Base-by-base conservation (phyloP, 1,140 invertebrate species). In the Teleopsis dalmanni region DNA sequence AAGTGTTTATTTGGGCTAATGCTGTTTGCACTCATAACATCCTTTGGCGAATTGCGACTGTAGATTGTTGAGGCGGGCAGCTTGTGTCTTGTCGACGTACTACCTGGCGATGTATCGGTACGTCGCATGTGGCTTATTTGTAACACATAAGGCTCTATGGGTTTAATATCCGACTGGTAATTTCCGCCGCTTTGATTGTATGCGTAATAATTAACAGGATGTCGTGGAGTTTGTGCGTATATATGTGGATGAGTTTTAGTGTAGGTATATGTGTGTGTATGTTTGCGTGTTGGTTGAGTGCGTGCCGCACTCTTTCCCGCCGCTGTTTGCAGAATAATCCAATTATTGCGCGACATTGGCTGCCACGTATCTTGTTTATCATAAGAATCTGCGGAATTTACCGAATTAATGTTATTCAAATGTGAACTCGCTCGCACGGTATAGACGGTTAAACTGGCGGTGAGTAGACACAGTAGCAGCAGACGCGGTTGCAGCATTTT, bases 121-220 rank as follows among this genome's bases (percentile, higher is more conserved):
- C 27, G 14, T 26, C 16, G 26, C n/a, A n/a, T 16, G 21, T 43
- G 27, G n/a, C 18, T 43, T 29, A 43, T 13, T 8, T 25, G 3
- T 19, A 43, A 43, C 13, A 31, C 27, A 43, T 43, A 43, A 13
- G 41, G 41, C 13, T 29, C 41, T 8, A 18, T 10, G 7, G 21
- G 6, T 25, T 19, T 25, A 25, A 31, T 26, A 43, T 43, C 41
- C 41, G 56, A 57, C 58, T 60, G 53, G 62, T 65, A 65, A 65
- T 65, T 65, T 65, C 62, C 62, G 51, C 18, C 46, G 31, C 52
- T 55, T 18, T 51, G 29, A 54, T 65, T 65, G 59, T 65, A 62
- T 51, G 62, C 57, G 47, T 62, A 65, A 52, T 65, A 65, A 60
- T 60, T 58, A 53, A 53, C 51, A 57, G 59, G 62, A 65, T 54